Percentiles rank a stretch among this genome's conserved stretches.
phyloP scores from a whole-genome alignment of 2,113 vertebrate species.

The Micronycteris hirsuta region DNA sequence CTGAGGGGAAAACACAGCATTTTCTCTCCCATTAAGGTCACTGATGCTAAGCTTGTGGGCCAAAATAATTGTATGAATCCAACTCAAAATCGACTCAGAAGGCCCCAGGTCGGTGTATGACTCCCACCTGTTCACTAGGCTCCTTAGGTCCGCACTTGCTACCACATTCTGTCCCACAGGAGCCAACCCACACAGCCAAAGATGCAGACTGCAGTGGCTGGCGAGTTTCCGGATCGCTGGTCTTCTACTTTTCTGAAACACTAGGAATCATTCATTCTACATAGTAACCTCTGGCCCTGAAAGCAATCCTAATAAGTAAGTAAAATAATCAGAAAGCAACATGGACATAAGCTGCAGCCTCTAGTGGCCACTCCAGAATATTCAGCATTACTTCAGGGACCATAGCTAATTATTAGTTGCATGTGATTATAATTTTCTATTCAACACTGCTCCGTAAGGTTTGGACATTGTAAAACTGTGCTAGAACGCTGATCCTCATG shows the following conservation, averaged over 20 bases:
- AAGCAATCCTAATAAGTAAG: conserved; percentile 78
- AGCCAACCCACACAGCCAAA: conserved; percentile 63
- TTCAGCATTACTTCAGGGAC: conserved; percentile 63
- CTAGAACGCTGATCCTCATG: fast-evolving
- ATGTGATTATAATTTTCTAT: conserved; percentile 70
- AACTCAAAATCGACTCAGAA: conserved; percentile 66
- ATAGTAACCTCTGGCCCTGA: conserved; percentile 80
- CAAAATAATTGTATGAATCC: conserved; percentile 45
- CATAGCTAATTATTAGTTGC: conserved; percentile 72
- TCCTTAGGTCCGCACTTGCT: conserved; percentile 53
- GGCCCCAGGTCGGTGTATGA: conserved; percentile 38
- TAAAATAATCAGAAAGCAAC: conserved; percentile 75
- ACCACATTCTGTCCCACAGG: conserved; percentile 55
- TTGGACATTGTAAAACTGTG: not conserved
- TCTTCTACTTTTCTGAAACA: conserved; percentile 75
- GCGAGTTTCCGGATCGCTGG: conserved; percentile 44
- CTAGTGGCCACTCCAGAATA: conserved; percentile 61
- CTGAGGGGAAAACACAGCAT: not conserved
- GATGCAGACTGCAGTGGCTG: conserved; percentile 69
- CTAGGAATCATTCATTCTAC: conserved; percentile 75
- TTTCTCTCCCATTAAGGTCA: conserved; percentile 65
- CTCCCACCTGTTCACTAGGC: conserved; percentile 59
- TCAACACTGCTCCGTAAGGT: conserved; percentile 58
- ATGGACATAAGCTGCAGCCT: conserved; percentile 49
- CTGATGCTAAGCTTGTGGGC: not conserved